Conservation (phyloP, 2,888 invertebrate genomes). For the Exephanes ischioxanthus region DNA sequence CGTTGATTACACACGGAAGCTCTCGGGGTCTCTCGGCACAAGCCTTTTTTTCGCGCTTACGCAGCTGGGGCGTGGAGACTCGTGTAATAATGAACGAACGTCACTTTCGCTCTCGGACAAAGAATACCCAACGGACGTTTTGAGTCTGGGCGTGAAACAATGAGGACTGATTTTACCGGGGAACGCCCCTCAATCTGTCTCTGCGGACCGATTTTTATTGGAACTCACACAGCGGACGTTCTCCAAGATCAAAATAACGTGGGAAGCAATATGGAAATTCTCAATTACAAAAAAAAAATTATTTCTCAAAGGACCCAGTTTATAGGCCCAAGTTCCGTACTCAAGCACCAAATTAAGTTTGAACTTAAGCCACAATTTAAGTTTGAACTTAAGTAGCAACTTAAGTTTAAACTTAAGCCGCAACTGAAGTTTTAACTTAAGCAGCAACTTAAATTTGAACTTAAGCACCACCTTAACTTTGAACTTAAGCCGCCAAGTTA, state of each 20-base stretch:
- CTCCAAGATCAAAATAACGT: neutral
- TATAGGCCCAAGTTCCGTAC: no score
- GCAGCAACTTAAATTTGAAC: no score
- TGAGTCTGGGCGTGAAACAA: conserved; percentile 79
- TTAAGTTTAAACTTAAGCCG: no score
- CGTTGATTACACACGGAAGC: conserved; percentile 13
- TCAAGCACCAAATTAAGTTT: no score
- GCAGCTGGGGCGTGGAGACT: conserved; percentile 75
- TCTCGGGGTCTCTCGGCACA: neutral
- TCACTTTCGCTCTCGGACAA: conserved; percentile 72
- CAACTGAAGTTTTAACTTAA: no score
- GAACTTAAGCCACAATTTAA: no score
- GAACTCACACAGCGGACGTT: neutral
- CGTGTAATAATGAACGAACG: conserved; percentile 75
- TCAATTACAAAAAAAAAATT: no score
- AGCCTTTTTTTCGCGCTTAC: conserved; percentile 69
- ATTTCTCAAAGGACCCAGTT: no score
- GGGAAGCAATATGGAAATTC: no score
- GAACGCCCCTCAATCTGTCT: conserved; percentile 79
- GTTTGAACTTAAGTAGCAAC: no score
- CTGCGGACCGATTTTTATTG: conserved; percentile 78
- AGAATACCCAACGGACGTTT: conserved; percentile 81
- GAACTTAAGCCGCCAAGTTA: no score
- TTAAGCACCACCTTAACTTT: no score
- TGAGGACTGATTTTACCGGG: conserved; percentile 80